These are phyloP conservation scores for Ctena decussata DNA, from an alignment of 2,888 invertebrate species.

Conservation along the genomic window DNA sequence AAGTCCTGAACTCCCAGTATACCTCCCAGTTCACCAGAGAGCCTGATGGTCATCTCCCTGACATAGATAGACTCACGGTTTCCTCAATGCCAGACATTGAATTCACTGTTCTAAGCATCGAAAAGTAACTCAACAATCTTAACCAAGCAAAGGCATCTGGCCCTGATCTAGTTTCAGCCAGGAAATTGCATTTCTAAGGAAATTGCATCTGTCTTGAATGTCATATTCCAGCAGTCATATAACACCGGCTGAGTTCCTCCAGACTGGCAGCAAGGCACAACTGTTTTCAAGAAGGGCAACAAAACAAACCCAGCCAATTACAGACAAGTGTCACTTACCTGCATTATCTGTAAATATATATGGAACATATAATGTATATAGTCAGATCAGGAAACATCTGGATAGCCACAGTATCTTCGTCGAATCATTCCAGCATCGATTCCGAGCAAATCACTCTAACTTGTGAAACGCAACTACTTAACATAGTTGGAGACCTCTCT, in stretches of 20 bases:
- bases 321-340: background rate
- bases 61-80: conserved; percentile 14
- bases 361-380: conserved; percentile 1
- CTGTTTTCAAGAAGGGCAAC: conserved; percentile 1
- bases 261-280: conserved; percentile 1
- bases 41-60: conserved; percentile 14
- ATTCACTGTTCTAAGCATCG: conserved; percentile 24
- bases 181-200: conserved; percentile 30
- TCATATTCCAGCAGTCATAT: conserved; percentile 42
- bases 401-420: conserved; percentile 23
- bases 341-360: background rate
- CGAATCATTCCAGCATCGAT: conserved; percentile 14
- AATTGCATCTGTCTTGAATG: conserved; percentile 26
- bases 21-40: conserved; percentile 42
- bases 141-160: conserved; percentile 41
- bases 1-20: conserved; percentile 37
- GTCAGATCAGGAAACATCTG: conserved; percentile 26
- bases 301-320: background rate
- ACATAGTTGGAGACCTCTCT: conserved; percentile 11
- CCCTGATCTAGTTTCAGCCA: conserved; percentile 32
- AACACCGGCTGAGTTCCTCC: conserved; percentile 33
- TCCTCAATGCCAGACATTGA: conserved; percentile 30
- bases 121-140: conserved; percentile 30
- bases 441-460: conserved; percentile 19
- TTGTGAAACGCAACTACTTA: conserved; percentile 25